phyloP scores from a whole-genome alignment of 2,888 invertebrate genomes.

The Sinohyriopsis cumingii region DNA sequence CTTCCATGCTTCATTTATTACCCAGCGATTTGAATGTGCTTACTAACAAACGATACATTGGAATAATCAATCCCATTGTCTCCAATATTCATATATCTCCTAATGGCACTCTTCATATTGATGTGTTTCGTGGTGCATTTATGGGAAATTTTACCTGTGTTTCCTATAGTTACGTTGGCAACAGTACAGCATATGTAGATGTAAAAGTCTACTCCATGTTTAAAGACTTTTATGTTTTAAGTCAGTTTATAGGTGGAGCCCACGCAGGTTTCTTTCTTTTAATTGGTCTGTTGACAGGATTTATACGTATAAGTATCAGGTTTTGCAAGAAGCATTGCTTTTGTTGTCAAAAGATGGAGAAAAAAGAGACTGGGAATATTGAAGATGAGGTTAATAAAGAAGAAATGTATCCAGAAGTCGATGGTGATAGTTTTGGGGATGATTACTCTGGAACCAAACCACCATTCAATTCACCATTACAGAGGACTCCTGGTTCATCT shows the following conservation, averaged over 20 bases:
- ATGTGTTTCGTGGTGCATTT: conserved; percentile 53
- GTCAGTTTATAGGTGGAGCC: conserved; percentile 48
- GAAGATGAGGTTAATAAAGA: conserved; percentile 28
- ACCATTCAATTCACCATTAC: conserved; percentile 42
- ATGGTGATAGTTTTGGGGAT: conserved; percentile 29
- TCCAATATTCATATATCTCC: conserved; percentile 32
- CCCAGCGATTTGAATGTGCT: conserved; percentile 15
- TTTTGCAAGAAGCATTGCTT: conserved; percentile 24
- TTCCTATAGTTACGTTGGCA: conserved; percentile 52
- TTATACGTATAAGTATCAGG: conserved; percentile 38
- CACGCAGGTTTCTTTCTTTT: conserved; percentile 39
- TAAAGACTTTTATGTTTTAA: conserved; percentile 28
- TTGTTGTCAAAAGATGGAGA: conserved; percentile 21
- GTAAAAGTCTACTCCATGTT: conserved; percentile 38
- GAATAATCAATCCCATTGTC: conserved; percentile 17
- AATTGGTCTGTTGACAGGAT: conserved; percentile 51
- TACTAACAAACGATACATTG: conserved; percentile 10
- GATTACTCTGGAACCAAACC: conserved; percentile 39
- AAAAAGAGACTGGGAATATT: conserved; percentile 21
- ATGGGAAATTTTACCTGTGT: conserved; percentile 58
- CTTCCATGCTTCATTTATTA: conserved; percentile 18
- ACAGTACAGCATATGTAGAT: conserved; percentile 31
- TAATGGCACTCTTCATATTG: conserved; percentile 45
- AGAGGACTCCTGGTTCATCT: conserved; percentile 33
- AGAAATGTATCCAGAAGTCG: conserved; percentile 6